Conservation (phyloP, 2,888 invertebrate species). For the Eledone cirrhosa region DNA sequence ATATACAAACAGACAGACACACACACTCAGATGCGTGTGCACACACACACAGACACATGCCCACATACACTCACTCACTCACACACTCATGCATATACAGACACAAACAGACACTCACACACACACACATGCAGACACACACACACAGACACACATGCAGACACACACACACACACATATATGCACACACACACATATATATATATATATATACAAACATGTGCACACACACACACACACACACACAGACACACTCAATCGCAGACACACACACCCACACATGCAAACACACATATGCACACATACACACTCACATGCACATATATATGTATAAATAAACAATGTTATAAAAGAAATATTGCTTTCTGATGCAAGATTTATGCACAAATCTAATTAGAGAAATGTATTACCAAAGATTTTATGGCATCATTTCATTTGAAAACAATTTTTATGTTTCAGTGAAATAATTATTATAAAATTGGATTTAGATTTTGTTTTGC, state of each 20-base stretch:
- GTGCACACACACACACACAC: background rate
- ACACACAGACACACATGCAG: constrained; percentile 26
- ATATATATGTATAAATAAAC: background rate
- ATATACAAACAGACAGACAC: constrained; percentile 21
- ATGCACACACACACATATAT: background rate
- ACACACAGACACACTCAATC: too few species aligned
- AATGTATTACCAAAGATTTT: too few species aligned
- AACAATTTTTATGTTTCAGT: too few species aligned
- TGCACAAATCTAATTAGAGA: too few species aligned
- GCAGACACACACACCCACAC: background rate
- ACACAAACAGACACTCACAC: constrained; percentile 24
- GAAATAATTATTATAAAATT: too few species aligned
- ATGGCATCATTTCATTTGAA: too few species aligned
- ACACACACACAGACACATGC: constrained; percentile 14
- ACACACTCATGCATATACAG: background rate
- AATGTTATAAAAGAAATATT: too few species aligned
- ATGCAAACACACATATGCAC: background rate
- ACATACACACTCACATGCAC: too few species aligned
- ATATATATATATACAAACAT: background rate
- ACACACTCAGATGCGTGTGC: background rate
- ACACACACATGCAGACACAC: constrained; percentile 28
- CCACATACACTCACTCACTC: background rate
- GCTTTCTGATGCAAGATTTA: too few species aligned
- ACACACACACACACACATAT: constrained; percentile 14
- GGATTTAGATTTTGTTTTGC: too few species aligned